Conservation (phyloP, 2,113 vertebrate genomes). For the Microcebus griseorufus region DNA sequence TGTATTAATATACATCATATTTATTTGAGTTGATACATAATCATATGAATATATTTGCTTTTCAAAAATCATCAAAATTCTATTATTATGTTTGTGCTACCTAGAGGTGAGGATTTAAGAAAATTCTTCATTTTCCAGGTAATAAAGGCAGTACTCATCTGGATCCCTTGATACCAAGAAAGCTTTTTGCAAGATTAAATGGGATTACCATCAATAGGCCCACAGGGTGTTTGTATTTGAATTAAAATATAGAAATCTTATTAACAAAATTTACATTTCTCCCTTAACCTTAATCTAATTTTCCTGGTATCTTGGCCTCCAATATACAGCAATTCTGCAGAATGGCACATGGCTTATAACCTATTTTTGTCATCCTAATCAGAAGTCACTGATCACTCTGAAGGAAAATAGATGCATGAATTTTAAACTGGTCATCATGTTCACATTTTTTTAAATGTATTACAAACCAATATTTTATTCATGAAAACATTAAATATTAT, state of each 20-base stretch:
- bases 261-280: conserved; percentile 77
- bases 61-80: conserved; percentile 44
- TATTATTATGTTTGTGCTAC: conserved; percentile 4
- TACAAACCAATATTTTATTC: conserved; percentile 72
- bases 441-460: conserved; percentile 30
- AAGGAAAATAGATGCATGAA: conserved; percentile 61
- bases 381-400: conserved; percentile 30
- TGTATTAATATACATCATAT: background rate
- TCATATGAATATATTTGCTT: background rate
- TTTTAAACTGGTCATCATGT: conserved; percentile 61
- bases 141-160: conserved; percentile 53
- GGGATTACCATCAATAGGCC: conserved; percentile 70
- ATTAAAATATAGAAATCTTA: conserved; percentile 79
- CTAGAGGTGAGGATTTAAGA: conserved; percentile 33
- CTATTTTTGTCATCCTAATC: conserved; percentile 22
- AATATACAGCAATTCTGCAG: conserved; percentile 50
- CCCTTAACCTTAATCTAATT: conserved; percentile 74
- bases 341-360: background rate
- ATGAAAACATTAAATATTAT: conserved; percentile 70
- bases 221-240: conserved; percentile 64
- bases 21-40: background rate
- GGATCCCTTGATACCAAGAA: conserved; percentile 59
- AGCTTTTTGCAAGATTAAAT: conserved; percentile 74
- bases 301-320: conserved; percentile 50
- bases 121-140: conserved; percentile 58